These are phyloP conservation scores for Corbicula japonica DNA, from an alignment of 2,888 invertebrate genomes.

Conservation along the genomic window DNA sequence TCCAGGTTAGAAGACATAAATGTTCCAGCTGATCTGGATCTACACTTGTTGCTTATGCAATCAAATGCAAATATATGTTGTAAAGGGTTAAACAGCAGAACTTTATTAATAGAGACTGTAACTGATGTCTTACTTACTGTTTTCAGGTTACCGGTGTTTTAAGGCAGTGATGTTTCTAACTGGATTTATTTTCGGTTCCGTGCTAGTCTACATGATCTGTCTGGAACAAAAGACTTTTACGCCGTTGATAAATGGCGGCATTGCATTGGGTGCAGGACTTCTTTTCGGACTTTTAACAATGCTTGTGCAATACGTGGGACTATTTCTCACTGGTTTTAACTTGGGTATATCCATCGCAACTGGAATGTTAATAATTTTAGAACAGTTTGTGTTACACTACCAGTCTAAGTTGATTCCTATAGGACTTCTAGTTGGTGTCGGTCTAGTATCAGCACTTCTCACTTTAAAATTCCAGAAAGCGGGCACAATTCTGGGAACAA, in stretches of 20 bases:
- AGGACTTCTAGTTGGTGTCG: slow-evolving; percentile 90
- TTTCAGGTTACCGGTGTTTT: slow-evolving; percentile 94
- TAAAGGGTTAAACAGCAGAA: too few relatives aligned
- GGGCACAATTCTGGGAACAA: slow-evolving; percentile 91
- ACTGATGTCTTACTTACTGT: slow-evolving; percentile 59
- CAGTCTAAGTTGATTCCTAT: slow-evolving; percentile 91
- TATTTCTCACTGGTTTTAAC: slow-evolving; percentile 93
- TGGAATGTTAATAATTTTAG: slow-evolving; percentile 84
- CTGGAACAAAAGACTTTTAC: slow-evolving; percentile 92
- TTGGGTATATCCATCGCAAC: slow-evolving; percentile 89
- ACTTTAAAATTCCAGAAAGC: slow-evolving; percentile 93
- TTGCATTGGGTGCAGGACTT: slow-evolving; percentile 91
- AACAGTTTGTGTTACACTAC: slow-evolving; percentile 88
- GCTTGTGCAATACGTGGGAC: slow-evolving; percentile 93
- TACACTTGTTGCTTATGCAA: too few relatives aligned
- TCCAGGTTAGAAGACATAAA: too few relatives aligned
- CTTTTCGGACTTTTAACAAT: slow-evolving; percentile 93
- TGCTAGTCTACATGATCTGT: slow-evolving; percentile 93
- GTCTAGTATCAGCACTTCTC: slow-evolving; percentile 91
- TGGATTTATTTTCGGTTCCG: slow-evolving; percentile 94
- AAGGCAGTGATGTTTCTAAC: slow-evolving; percentile 95
- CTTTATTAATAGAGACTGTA: too few relatives aligned
- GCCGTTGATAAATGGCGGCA: slow-evolving; percentile 91
- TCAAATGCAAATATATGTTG: slow-evolving; percentile 1
- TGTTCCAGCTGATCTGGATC: too few relatives aligned